phyloP scores from a whole-genome alignment of 2,797 vertebrate genomes.

The Galaxias olidus region DNA sequence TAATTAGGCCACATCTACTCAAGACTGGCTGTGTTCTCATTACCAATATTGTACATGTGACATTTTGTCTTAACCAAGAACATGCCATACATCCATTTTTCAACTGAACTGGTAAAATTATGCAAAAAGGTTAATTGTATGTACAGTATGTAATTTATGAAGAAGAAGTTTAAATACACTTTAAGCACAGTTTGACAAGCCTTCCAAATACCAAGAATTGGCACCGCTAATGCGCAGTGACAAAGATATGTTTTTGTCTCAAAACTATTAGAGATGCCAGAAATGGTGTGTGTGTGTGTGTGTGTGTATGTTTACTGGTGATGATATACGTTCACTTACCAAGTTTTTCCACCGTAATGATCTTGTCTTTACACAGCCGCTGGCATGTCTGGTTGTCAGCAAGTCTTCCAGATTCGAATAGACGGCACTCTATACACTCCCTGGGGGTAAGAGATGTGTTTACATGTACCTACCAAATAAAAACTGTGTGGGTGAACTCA shows the following conservation, averaged over 20 bases:
- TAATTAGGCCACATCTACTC: slow-evolving; percentile 12
- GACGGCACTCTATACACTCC: slow-evolving; percentile 93
- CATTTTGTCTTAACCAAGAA: not conserved
- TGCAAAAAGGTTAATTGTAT: not conserved
- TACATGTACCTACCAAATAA: too few species aligned
- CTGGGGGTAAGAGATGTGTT: slow-evolving; percentile 62
- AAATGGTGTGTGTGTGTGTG: slow-evolving; percentile 27
- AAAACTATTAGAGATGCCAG: slow-evolving; percentile 35
- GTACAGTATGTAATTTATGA: not conserved
- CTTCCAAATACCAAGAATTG: slow-evolving; percentile 2
- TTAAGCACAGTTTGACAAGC: slow-evolving; percentile 5
- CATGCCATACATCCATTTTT: not conserved
- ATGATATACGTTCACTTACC: slow-evolving; percentile 72
- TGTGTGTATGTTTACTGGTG: not conserved
- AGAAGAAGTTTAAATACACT: too few species aligned
- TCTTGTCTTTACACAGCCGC: slow-evolving; percentile 81
- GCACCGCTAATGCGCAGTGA: too few species aligned
- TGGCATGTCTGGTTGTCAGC: slow-evolving; percentile 95
- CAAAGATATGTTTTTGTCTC: not conserved
- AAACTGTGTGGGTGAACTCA: too few species aligned
- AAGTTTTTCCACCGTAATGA: slow-evolving; percentile 85
- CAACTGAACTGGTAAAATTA: too few species aligned
- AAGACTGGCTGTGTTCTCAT: slow-evolving; percentile 4
- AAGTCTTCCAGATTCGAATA: slow-evolving; percentile 85
- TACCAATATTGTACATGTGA: slow-evolving; percentile 9